These are phyloP conservation scores for Danio choprae DNA, from an alignment of 2,797 vertebrate genomes.

Conservation along the genomic window DNA sequence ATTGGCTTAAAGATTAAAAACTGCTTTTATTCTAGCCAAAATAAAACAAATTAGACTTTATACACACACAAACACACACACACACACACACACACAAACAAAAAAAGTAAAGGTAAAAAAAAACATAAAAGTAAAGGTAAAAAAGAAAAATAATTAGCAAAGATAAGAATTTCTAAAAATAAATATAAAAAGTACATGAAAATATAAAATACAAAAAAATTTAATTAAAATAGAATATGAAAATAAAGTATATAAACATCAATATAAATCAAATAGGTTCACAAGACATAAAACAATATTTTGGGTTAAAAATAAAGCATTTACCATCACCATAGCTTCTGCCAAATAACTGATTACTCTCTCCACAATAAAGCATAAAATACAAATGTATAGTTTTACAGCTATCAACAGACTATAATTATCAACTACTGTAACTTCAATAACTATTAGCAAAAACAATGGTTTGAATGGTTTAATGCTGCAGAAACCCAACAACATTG, in stretches of 20 bases:
- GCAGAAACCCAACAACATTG: not conserved
- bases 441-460: not conserved
- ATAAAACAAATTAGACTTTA: no score
- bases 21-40: no score
- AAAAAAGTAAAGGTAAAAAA: not conserved
- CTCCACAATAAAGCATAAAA: not conserved
- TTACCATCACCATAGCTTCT: slow-evolving; percentile 11
- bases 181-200: not conserved
- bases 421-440: not conserved
- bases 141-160: not conserved
- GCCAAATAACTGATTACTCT: not conserved
- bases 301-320: not conserved
- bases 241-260: not conserved
- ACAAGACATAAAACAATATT: no score
- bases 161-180: not conserved
- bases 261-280: no score
- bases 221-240: not conserved
- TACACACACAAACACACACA: no score
- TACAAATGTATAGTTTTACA: not conserved
- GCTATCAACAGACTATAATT: not conserved
- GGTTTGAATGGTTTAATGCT: not conserved
- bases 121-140: not conserved
- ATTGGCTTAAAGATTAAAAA: no score
- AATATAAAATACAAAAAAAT: not conserved
- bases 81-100: not conserved